Conservation (phyloP, 2,797 vertebrate species). For the Gobio occitaniae region DNA sequence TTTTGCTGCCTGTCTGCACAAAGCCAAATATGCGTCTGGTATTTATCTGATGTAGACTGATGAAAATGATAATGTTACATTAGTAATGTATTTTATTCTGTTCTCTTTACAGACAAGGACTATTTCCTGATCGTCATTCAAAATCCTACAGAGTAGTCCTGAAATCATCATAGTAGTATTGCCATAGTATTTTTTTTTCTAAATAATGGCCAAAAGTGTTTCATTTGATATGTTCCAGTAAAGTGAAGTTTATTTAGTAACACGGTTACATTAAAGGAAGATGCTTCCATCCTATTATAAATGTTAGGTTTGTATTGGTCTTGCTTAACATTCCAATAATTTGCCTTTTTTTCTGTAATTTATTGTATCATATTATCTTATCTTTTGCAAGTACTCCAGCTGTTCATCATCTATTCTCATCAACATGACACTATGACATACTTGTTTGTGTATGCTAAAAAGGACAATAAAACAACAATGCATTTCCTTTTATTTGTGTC, state of each 20-base stretch:
- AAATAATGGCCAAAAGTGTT: conserved; percentile 59
- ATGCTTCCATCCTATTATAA: not conserved
- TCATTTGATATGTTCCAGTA: conserved; percentile 42
- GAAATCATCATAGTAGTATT: conserved; percentile 86
- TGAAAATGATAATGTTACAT: not conserved
- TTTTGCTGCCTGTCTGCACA: not conserved
- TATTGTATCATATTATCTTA: conserved; percentile 28
- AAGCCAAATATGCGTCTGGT: not conserved
- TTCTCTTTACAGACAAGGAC: conserved; percentile 89
- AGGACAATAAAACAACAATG: conserved; percentile 33
- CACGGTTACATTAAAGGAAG: not conserved
- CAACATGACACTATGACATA: conserved; percentile 10
- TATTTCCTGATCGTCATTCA: conserved; percentile 98
- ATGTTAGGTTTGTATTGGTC: not conserved
- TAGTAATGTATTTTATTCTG: conserved; percentile 2
- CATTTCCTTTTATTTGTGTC: conserved; percentile 16
- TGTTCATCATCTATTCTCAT: not conserved
- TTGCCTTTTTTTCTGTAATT: conserved; percentile 21
- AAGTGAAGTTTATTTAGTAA: not conserved
- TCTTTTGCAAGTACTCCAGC: not conserved
- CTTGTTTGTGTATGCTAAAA: conserved; percentile 1
- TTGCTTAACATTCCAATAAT: conserved; percentile 48
- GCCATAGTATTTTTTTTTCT: conserved; percentile 34
- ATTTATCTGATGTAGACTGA: not conserved
- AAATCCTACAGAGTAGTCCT: conserved; percentile 87